These are phyloP conservation scores for Limnephilus marmoratus DNA, from an alignment of 2,888 invertebrate genomes.

Conservation along the genomic window DNA sequence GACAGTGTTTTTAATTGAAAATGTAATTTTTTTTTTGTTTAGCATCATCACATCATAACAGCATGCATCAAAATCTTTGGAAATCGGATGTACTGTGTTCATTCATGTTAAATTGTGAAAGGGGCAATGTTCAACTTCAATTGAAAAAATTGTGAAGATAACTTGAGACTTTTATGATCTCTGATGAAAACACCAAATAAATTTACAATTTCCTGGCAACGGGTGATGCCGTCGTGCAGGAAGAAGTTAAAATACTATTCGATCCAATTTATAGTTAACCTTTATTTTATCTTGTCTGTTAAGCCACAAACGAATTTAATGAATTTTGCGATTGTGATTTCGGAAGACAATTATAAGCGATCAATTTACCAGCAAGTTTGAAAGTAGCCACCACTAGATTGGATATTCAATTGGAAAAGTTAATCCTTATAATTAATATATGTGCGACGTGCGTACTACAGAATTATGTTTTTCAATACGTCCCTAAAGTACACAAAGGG, in stretches of 20 bases:
- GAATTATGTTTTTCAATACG: background rate
- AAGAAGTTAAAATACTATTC: background rate
- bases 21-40: no score
- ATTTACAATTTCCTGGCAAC: no score
- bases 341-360: background rate
- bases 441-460: background rate
- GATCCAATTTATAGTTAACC: background rate
- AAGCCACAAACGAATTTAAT: background rate
- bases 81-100: no score
- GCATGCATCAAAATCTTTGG: no score
- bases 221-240: no score
- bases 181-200: no score
- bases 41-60: no score
- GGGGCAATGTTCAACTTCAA: no score
- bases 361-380: background rate
- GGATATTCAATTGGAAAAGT: background rate
- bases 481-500: background rate
- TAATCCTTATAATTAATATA: background rate
- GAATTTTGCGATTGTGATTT: background rate
- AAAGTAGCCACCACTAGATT: background rate
- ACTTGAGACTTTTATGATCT: no score
- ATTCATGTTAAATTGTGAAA: no score
- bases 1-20: no score
- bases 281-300: background rate
- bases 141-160: no score